Percentiles rank a stretch among this genome's conserved stretches.
phyloP scores from a whole-genome alignment of 2,888 invertebrate species.

The Clitarchus hookeri region DNA sequence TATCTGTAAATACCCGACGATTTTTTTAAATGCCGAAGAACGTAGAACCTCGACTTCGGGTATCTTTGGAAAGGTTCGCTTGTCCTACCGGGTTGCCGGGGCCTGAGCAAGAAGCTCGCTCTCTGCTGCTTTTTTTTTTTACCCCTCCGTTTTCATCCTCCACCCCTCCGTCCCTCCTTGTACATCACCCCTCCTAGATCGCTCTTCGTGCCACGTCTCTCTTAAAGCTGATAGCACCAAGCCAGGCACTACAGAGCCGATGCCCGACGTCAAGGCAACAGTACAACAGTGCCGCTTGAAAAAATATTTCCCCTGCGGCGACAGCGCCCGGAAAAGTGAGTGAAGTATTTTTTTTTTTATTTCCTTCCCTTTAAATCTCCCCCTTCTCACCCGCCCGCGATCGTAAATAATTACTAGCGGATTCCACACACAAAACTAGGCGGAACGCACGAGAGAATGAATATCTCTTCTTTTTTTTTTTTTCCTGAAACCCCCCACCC shows the following conservation, averaged over 20 bases:
- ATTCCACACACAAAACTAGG: not conserved
- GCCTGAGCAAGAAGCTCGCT: too few species aligned
- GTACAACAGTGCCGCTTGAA: not conserved
- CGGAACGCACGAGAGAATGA: not conserved
- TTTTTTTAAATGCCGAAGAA: too few species aligned
- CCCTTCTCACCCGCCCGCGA: not conserved
- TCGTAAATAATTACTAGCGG: constrained; percentile 4
- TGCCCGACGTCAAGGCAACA: not conserved
- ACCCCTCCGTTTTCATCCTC: not conserved
- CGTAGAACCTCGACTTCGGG: too few species aligned
- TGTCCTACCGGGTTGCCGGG: too few species aligned
- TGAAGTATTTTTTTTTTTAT: constrained; percentile 14
- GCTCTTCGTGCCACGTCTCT: too few species aligned
- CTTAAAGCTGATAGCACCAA: not conserved
- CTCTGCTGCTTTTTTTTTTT: not conserved
- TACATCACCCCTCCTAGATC: too few species aligned
- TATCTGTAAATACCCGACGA: too few species aligned
- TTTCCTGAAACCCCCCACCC: not conserved
- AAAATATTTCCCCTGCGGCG: constrained; percentile 3
- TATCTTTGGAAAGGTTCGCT: too few species aligned
- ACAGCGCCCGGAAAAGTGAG: not conserved
- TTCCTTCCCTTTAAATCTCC: not conserved
- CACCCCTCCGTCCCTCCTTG: too few species aligned
- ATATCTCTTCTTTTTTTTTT: not conserved
- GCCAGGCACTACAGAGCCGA: not conserved